Evolutionary conservation across 2,888 invertebrate genomes (phyloP).

Genomic region (Ophion slaviceki): DNA sequence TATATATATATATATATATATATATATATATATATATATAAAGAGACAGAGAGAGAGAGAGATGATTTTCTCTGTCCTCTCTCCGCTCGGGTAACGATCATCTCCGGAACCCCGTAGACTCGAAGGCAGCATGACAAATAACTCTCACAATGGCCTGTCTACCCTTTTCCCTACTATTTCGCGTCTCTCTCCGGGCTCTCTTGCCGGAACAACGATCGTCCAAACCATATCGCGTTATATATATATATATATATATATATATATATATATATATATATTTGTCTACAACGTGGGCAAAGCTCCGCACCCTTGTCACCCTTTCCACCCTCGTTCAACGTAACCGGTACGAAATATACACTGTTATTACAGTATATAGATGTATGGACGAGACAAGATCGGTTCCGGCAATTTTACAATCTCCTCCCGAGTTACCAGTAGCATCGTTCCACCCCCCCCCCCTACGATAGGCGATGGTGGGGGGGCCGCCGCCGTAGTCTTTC

Average conservation of each 20-base stretch:
- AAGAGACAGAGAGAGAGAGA: slow-evolving; percentile 3
- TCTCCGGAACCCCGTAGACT: slow-evolving; percentile 76
- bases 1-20: not conserved
- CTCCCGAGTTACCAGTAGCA: slow-evolving; percentile 71
- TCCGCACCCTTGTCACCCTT: slow-evolving; percentile 69
- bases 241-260: slow-evolving; percentile 64
- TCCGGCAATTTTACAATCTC: slow-evolving; percentile 82
- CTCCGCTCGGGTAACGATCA: slow-evolving; percentile 70
- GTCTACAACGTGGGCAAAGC: slow-evolving; percentile 63
- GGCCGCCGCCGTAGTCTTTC: slow-evolving; percentile 6
- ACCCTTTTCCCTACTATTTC: slow-evolving; percentile 62
- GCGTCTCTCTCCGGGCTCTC: slow-evolving; percentile 41
- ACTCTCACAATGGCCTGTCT: slow-evolving; percentile 80
- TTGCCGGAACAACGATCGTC: slow-evolving; percentile 62
- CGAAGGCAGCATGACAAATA: slow-evolving; percentile 82
- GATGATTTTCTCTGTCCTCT: slow-evolving; percentile 59
- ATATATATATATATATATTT: slow-evolving; percentile 53
- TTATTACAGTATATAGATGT: slow-evolving; percentile 54
- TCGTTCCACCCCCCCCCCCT: slow-evolving; percentile 80
- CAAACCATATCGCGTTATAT: slow-evolving; percentile 66
- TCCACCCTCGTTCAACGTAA: slow-evolving; percentile 70
- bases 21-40: not conserved
- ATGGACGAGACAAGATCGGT: slow-evolving; percentile 80
- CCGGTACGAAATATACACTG: slow-evolving; percentile 74
- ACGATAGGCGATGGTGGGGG: slow-evolving; percentile 37